A percentile compares a stretch with the other conserved stretches of the same genome.
Conservation (phyloP, 2,888 invertebrate genomes). For the Latrodectus hesperus region DNA sequence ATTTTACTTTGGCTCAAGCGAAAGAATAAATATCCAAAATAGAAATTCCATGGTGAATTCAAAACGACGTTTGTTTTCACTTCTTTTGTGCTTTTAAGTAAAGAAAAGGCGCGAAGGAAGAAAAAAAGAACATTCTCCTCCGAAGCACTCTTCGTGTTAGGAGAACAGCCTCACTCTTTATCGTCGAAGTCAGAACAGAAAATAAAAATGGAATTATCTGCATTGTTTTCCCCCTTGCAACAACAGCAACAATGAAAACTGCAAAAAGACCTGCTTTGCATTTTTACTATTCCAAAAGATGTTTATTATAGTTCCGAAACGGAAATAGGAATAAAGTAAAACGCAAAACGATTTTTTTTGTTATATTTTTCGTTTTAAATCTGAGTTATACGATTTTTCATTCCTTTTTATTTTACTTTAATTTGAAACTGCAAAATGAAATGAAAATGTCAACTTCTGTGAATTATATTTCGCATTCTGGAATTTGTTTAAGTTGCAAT, state of each 20-base stretch:
- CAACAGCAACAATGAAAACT: conserved; percentile 51
- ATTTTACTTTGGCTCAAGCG: too few relatives aligned
- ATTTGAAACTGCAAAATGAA: conserved; percentile 47
- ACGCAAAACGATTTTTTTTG: conserved; percentile 39
- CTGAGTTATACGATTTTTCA: conserved; percentile 24
- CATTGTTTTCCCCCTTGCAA: conserved; percentile 55
- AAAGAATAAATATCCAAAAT: conserved; percentile 38
- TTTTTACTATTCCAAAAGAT: conserved; percentile 63
- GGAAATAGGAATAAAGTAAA: conserved; percentile 64
- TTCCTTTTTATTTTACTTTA: conserved; percentile 43
- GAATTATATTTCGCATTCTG: conserved; percentile 38
- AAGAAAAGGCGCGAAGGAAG: conserved; percentile 17
- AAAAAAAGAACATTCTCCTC: conserved; percentile 26
- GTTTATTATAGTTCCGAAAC: conserved; percentile 57
- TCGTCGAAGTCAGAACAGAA: conserved; percentile 32
- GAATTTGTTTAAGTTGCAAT: neutral
- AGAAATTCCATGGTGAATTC: conserved; percentile 47
- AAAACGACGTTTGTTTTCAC: conserved; percentile 41
- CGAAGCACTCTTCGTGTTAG: conserved; percentile 35
- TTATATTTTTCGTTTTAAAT: conserved; percentile 25
- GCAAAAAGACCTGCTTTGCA: conserved; percentile 63
- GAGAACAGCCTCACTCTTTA: conserved; percentile 52
- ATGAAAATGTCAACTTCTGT: conserved; percentile 46
- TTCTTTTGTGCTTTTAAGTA: conserved; percentile 29
- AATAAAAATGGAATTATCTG: conserved; percentile 47